Evolutionary conservation across 2,113 vertebrate species (phyloP).

Genomic region (Elachura formosa): DNA sequence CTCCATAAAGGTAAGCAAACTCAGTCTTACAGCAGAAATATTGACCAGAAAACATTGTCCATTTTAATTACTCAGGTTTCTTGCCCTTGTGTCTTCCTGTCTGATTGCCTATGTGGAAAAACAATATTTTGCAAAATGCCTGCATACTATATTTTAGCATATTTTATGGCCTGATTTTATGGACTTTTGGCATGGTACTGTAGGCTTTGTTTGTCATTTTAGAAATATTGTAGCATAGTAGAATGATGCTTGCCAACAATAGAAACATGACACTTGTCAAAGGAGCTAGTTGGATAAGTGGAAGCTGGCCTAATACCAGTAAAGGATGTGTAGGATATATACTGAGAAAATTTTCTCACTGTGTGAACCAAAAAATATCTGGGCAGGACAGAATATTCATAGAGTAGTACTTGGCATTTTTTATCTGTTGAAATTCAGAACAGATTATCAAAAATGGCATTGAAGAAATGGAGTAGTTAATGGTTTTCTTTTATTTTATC

Average conservation of each 20-base stretch:
- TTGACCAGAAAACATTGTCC: neutral
- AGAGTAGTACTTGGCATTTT: neutral
- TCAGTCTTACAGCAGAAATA: neutral
- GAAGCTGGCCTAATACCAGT: neutral
- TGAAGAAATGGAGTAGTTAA: neutral
- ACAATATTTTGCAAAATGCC: neutral
- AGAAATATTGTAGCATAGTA: neutral
- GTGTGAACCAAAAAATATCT: neutral
- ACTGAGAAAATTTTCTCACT: neutral
- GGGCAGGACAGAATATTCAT: rapidly evolving
- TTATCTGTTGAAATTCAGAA: neutral
- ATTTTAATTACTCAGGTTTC: neutral
- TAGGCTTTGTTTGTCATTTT: neutral
- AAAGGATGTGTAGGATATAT: neutral
- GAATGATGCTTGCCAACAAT: neutral
- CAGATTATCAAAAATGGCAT: neutral
- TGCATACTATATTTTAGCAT: neutral
- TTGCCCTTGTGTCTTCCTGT: neutral
- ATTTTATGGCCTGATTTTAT: neutral
- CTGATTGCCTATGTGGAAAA: neutral
- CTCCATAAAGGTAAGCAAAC: neutral
- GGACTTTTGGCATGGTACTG: neutral
- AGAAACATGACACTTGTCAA: neutral
- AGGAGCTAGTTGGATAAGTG: neutral
- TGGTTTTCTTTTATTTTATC: neutral